These are phyloP conservation scores for Gryllus longicercus DNA, from an alignment of 2,888 invertebrate species.

Conservation along the genomic window DNA sequence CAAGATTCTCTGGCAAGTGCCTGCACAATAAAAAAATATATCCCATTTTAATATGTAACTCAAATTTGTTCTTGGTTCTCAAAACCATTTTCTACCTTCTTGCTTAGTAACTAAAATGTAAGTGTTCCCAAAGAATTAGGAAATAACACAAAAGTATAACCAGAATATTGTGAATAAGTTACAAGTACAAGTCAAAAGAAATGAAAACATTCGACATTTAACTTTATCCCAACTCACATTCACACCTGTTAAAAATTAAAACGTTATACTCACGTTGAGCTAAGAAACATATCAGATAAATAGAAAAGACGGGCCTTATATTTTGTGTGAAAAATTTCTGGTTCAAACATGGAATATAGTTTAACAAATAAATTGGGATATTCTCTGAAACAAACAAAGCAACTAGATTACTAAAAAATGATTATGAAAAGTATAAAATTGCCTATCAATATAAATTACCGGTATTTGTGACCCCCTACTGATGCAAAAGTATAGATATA, in stretches of 20 bases:
- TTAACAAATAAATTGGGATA: conserved; percentile 94
- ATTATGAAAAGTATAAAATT: conserved; percentile 39
- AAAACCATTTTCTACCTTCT: too few relatives aligned
- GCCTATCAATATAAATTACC: neutral
- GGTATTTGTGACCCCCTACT: too few relatives aligned
- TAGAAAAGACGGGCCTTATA: conserved; percentile 86
- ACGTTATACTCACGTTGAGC: conserved; percentile 71
- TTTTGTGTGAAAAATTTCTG: conserved; percentile 85
- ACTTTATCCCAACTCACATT: neutral
- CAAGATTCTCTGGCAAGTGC: conserved; percentile 84
- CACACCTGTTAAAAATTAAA: conserved; percentile 21
- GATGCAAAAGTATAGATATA: too few relatives aligned
- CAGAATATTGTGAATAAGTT: conserved; percentile 22
- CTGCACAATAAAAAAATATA: conserved; percentile 49
- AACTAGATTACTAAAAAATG: too few relatives aligned
- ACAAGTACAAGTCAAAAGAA: conserved; percentile 21
- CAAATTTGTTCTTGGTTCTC: too few relatives aligned
- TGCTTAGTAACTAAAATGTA: too few relatives aligned
- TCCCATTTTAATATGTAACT: too few relatives aligned
- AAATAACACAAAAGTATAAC: neutral
- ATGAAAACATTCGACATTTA: neutral
- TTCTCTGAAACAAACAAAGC: conserved; percentile 51
- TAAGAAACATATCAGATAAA: conserved; percentile 84
- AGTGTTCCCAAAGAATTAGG: neutral
- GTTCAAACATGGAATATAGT: conserved; percentile 90